Evolutionary conservation across 2,113 vertebrate genomes (phyloP).

Genomic region (Sylvietta virens): DNA sequence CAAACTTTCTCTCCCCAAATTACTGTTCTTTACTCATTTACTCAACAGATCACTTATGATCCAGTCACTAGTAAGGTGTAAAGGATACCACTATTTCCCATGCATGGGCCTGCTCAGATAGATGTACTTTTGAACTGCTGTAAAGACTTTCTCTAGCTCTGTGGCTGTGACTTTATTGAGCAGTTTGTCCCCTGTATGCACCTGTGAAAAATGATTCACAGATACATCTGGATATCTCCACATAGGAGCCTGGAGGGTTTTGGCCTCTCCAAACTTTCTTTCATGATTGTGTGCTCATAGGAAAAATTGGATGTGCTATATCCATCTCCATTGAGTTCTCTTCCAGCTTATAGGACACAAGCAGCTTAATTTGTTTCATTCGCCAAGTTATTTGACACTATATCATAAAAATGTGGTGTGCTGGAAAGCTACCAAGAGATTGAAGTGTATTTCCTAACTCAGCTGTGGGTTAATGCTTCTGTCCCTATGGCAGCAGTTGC

Average conservation of each 20-base stretch:
- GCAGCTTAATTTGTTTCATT: slow-evolving; percentile 19
- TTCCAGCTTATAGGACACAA: not conserved
- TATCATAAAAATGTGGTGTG: not conserved
- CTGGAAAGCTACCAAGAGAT: slow-evolving; percentile 26
- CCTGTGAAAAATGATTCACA: not conserved
- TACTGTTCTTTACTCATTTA: not conserved
- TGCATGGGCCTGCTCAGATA: not conserved
- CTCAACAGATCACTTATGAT: not conserved
- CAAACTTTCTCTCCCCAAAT: not conserved
- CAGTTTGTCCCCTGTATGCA: not conserved
- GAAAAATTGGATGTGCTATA: not conserved
- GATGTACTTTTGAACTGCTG: not conserved
- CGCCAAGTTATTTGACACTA: not conserved
- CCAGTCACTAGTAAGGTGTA: not conserved
- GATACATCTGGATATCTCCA: not conserved
- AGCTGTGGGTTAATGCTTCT: not conserved
- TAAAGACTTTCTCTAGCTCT: not conserved
- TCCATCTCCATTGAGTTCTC: not conserved
- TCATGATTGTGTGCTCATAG: not conserved
- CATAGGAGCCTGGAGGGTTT: not conserved
- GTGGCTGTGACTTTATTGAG: not conserved
- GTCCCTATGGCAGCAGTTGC: not conserved
- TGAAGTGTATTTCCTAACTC: slow-evolving; percentile 34
- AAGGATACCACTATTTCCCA: not conserved
- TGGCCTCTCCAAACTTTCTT: not conserved